Evolutionary conservation across 1,140 invertebrate genomes (phyloP), one percentile per base, ranked within the genome.

Genomic region (Kradibia gibbosae): DNA sequence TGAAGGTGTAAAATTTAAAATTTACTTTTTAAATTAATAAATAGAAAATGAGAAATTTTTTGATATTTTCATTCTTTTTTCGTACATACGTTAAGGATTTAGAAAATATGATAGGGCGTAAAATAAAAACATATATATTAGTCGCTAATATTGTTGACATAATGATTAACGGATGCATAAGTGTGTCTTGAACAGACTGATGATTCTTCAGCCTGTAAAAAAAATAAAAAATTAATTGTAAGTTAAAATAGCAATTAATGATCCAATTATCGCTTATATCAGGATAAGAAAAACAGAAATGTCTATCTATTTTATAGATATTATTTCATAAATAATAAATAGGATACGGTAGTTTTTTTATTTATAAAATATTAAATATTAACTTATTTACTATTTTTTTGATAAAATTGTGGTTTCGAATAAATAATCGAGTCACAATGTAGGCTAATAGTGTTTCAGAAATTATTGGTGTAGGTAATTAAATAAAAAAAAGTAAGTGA

Each of bases 1-100:
- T 10, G 3, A 57, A 48, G 11, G 60, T 70, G 36, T 60, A 65
- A 80, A 80, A 78, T 75, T 78, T 75, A 45, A 78, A 78, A 82
- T 82, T 82, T 78, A 78, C 67, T 53, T 60, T 76, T 73, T 39
- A 71, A 62, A 55, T 34, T 39, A 77, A 48, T 45, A n/a, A 62
- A 62, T 70, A 42, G 67, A 71, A 74, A 75, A 53, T 50, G n/a
- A 39, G 50, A 36, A 74, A n/a, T n/a, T n/a, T n/a, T n/a, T n/a
- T n/a, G n/a, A n/a, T n/a, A n/a, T n/a, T n/a, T n/a, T n/a, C n/a
- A n/a, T n/a, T n/a, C n/a, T n/a, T n/a, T n/a, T n/a, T n/a, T n/a
- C n/a, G n/a, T n/a, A n/a, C n/a, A n/a, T n/a, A n/a, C n/a, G n/a
- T n/a, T n/a, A n/a, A n/a, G n/a, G n/a, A n/a, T n/a, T n/a, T 48